Conservation (phyloP, 1,140 invertebrate genomes). For the Laodelphax striatellus region DNA sequence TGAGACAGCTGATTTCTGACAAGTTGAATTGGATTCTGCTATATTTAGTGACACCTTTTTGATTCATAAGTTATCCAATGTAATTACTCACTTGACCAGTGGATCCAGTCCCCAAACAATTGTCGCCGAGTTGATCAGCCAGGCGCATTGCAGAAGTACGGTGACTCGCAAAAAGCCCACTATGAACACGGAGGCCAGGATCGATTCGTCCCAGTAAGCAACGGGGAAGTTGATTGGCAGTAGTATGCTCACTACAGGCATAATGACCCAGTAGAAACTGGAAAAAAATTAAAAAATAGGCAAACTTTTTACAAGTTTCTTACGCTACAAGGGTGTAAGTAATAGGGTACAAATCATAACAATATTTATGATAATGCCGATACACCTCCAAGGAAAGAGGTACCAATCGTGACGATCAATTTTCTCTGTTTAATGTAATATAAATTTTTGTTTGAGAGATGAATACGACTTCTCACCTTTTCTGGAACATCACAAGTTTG, state of each 20-base stretch:
- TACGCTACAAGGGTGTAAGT: no score
- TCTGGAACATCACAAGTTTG: constrained; percentile 75
- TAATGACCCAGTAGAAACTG: constrained; percentile 60
- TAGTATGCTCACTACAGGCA: constrained; percentile 47
- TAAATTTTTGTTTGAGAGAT: background rate
- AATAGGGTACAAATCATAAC: no score
- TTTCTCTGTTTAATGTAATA: background rate
- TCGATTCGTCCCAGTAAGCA: constrained; percentile 59
- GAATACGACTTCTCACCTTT: constrained; percentile 39
- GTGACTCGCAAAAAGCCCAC: constrained; percentile 52
- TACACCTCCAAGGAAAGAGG: no score
- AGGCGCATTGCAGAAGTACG: constrained; percentile 33
- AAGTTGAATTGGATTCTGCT: no score
- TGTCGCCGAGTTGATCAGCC: constrained; percentile 53
- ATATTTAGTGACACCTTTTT: no score
- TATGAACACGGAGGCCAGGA: constrained; percentile 44
- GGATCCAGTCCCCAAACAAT: constrained; percentile 57
- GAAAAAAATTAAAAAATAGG: constrained; percentile 17
- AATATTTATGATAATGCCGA: no score
- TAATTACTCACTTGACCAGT: constrained; percentile 54
- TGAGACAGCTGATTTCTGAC: no score
- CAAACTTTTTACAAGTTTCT: background rate
- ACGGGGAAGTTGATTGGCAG: constrained; percentile 60
- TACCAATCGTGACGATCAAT: background rate
- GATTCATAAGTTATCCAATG: no score